phyloP scores from a whole-genome alignment of 2,113 vertebrate species.

The Microcebus ravelobensis region DNA sequence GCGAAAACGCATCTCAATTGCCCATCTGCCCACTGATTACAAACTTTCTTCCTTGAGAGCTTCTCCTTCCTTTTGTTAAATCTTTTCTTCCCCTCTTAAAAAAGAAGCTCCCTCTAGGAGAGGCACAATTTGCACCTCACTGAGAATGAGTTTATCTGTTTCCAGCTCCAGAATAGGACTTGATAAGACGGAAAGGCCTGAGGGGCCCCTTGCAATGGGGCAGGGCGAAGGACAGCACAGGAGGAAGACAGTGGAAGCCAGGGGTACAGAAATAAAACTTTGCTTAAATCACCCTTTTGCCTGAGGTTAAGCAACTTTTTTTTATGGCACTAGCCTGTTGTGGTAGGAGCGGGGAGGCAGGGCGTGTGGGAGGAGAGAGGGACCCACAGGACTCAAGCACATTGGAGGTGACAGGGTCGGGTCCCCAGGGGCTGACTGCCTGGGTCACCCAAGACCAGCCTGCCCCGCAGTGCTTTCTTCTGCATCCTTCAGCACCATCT shows the following conservation, averaged over 20 bases:
- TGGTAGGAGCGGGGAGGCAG: background rate
- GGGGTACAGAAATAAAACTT: background rate
- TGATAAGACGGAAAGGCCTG: background rate
- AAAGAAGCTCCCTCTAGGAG: background rate
- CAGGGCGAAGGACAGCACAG: background rate
- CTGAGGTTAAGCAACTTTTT: background rate
- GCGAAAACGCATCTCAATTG: background rate
- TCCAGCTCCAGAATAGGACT: background rate
- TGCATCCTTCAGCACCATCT: background rate
- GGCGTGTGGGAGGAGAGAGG: background rate
- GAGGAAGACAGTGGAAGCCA: background rate
- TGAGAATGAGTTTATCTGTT: slow-evolving; percentile 24
- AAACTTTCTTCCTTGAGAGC: background rate
- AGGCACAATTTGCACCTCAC: slow-evolving; percentile 16
- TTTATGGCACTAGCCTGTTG: background rate
- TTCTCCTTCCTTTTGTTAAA: background rate
- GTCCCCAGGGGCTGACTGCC: background rate
- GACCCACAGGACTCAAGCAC: background rate
- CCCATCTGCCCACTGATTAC: background rate
- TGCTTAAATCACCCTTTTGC: background rate
- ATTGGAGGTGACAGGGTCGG: background rate
- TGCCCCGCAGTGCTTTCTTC: background rate
- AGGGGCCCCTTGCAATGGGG: background rate
- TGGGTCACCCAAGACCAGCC: background rate
- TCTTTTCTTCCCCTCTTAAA: background rate